Evolutionary conservation across 2,797 vertebrate species (phyloP), one percentile per base, ranked within the genome.

Genomic region (Staurois parvus): DNA sequence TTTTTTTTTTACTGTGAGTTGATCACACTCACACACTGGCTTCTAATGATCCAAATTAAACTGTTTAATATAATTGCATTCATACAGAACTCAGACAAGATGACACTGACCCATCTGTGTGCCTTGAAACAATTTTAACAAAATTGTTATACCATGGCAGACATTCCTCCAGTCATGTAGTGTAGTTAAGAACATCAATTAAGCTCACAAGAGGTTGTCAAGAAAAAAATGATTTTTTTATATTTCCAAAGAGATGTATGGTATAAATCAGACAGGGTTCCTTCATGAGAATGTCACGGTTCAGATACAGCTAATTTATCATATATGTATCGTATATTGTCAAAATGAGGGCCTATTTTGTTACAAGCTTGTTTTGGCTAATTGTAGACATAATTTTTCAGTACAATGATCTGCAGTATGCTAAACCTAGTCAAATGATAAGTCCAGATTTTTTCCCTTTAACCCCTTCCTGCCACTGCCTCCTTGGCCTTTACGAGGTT

Each of bases 31-130:
- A 77, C n/a, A 81, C n/a, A 24, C 52, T 48, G 66, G 67, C 79
- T 86, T 86, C 75, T 83, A 73, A 32, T 56, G 80, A 79, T 83
- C 77, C 68, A 79, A 86, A 83, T 86, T 77, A 86, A 86, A 42
- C 76, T 83, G 80, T 86, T 86, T 73, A 86, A 79, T 76, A 78
- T 78, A 86, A 86, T 83, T 86, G 72, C 64, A 86, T 83, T 86
- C 83, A 83, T 67, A 83, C 85, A 83, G 85, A 83, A 79, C 28
- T 72, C 68, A 67, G 79, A 80, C 28, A 45, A 78, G 80, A 83
- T 73, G 75, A 73, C 79, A 83, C 84, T 70, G 13, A 78, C 80
- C 76, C 79, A 86, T 86, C 80, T 86, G 85, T 86, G 80, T 68
- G 80, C 59, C 80, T 74, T 86, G 69, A 86, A 86, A 86, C 80